A percentile compares a stretch with the other conserved stretches of the same genome.
Evolutionary conservation across 2,888 invertebrate genomes (phyloP).

Genomic region (Sabatieria punctata): DNA sequence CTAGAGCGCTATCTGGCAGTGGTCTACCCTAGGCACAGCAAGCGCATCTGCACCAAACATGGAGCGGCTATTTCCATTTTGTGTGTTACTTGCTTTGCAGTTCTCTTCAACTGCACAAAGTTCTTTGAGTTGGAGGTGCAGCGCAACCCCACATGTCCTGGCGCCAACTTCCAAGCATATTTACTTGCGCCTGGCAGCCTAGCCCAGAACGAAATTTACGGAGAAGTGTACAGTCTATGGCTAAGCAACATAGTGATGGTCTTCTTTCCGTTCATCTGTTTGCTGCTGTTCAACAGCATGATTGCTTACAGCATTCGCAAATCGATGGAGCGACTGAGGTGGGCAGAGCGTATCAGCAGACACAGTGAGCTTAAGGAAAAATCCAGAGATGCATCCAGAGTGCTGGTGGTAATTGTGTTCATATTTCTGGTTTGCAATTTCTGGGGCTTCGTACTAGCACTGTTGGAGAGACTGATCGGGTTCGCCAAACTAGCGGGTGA

Average conservation of each 20-base stretch:
- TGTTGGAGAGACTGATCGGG: conserved; percentile 20
- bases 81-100: conserved; percentile 22
- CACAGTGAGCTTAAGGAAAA: conserved; percentile 21
- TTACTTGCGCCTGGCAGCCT: background rate
- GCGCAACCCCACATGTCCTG: background rate
- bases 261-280: conserved; percentile 67
- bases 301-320: conserved; percentile 80
- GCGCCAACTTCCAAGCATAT: background rate
- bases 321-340: conserved; percentile 1
- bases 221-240: conserved; percentile 71
- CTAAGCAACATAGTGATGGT: conserved; percentile 84
- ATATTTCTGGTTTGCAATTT: conserved; percentile 26
- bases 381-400: conserved; percentile 22
- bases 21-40: conserved; percentile 14
- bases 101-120: conserved; percentile 25
- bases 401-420: conserved; percentile 23
- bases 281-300: conserved; percentile 69
- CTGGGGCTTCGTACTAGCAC: conserved; percentile 24
- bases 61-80: conserved; percentile 15
- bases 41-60: conserved; percentile 2
- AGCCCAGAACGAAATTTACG: conserved; percentile 47
- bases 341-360: conserved; percentile 12
- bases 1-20: conserved; percentile 25
- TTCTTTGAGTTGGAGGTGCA: conserved; percentile 24
- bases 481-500: conserved; percentile 16